Base-by-base conservation (phyloP, 2,797 vertebrate genomes). In the Serranus cabrilla region DNA sequence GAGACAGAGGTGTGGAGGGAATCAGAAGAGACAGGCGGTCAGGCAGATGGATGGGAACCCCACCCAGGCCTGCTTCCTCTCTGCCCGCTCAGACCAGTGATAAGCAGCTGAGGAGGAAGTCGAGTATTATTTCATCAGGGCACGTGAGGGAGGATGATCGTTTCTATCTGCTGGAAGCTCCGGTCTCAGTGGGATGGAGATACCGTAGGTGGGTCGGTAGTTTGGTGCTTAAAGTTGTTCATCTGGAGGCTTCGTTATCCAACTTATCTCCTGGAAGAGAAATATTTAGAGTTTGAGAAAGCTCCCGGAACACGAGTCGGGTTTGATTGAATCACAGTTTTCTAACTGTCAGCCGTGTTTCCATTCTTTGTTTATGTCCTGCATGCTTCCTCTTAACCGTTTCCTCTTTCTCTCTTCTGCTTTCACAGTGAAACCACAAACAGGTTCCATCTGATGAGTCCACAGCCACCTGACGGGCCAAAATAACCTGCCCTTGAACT, bases 41-140 rank as follows among this genome's bases (percentile, higher is more conserved):
- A 49, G 73, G 65, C 84, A 85, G 75, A 90, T 86, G 57, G 81
- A 90, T 81, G 83, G 74, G 63, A 90, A 89, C 89, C 88, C 87
- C 92, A 87, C 86, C 90, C 90, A 49, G 78, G 77, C 74, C 81
- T 49, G 76, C 67, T 84, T 81, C 78, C 78, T 78, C 73, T 72
- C 49, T 45, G 66, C 40, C 60, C 2, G 73, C 72, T 79, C 80
- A 42, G 73, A 52, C 21, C 63, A 57, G 50, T 71, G 84, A 91
- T 85, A 76, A 80, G 63, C 70, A 70, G 67, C 66, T 40, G 34
- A 80, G 62, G 64, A 79, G 88, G 86, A 91, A 91, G 88, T 88
- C 69, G 2, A 82, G 79, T 83, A 70, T 86, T 73, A 74, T 89
- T 89, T 84, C 69, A 84, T 59, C 58, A 20, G 73, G 25, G 73